These are phyloP conservation scores for Vulpes lagopus DNA, from an alignment of 2,113 vertebrate species.

Conservation along the genomic window DNA sequence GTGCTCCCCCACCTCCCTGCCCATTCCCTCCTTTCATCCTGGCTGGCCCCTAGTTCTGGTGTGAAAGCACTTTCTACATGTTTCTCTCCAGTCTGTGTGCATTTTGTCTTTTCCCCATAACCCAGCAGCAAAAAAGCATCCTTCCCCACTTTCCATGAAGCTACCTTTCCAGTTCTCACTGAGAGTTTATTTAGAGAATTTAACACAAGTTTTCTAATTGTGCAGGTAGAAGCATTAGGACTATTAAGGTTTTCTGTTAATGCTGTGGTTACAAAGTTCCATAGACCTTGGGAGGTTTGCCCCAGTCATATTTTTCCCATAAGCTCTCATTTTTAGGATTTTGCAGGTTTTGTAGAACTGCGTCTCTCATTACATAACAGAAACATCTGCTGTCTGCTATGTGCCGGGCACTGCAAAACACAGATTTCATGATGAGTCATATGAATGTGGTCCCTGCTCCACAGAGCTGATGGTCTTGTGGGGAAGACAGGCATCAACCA, in stretches of 20 bases:
- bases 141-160: neutral
- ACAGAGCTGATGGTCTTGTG: fast-evolving
- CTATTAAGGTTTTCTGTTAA: fast-evolving
- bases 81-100: neutral
- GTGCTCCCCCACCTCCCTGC: fast-evolving
- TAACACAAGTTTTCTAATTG: neutral
- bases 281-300: neutral
- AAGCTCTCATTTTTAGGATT: neutral
- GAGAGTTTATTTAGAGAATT: neutral
- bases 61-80: fast-evolving
- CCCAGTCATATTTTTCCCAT: neutral
- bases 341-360: neutral
- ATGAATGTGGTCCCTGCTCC: neutral
- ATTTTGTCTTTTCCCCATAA: neutral
- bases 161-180: neutral
- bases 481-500: neutral
- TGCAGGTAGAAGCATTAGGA: fast-evolving
- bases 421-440: neutral
- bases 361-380: neutral
- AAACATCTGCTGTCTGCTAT: neutral
- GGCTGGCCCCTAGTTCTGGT: fast-evolving
- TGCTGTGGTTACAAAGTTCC: neutral
- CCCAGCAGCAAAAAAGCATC: neutral
- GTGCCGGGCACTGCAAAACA: neutral
- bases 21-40: neutral